phyloP scores from a whole-genome alignment of 2,888 invertebrate genomes.

The Aleiodes alternator region DNA sequence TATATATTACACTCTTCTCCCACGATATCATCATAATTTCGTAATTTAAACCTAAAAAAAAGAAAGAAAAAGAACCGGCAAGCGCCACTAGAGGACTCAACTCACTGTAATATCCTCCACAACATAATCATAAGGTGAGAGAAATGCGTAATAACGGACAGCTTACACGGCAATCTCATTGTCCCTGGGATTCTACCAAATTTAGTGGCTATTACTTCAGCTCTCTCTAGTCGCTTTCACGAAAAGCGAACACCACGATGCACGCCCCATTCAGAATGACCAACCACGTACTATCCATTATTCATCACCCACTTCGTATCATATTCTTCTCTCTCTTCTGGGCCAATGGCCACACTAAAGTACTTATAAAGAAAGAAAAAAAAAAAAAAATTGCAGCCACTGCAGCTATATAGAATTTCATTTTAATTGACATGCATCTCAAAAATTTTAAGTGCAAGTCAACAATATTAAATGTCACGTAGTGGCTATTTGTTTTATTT shows the following conservation, averaged over 20 bases:
- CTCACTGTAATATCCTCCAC: conserved; percentile 52
- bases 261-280: conserved; percentile 61
- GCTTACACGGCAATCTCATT: conserved; percentile 70
- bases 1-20: no score
- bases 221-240: conserved; percentile 49
- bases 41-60: no score
- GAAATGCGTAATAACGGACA: conserved; percentile 68
- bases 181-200: conserved; percentile 69
- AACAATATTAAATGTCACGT: conserved; percentile 24
- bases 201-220: conserved; percentile 70
- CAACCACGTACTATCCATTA: conserved; percentile 72
- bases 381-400: conserved; percentile 24
- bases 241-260: conserved; percentile 38
- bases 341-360: conserved; percentile 39
- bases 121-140: conserved; percentile 61
- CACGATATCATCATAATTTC: no score
- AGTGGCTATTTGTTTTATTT: neutral
- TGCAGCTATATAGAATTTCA: conserved; percentile 6
- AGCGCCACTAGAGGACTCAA: conserved; percentile 17
- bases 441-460: neutral
- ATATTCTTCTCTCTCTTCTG: conserved; percentile 39
- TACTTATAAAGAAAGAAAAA: neutral
- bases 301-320: conserved; percentile 69
- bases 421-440: conserved; percentile 21
- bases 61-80: no score